Conservation (phyloP, 2,797 vertebrate genomes). For the Sphaeramia orbicularis region DNA sequence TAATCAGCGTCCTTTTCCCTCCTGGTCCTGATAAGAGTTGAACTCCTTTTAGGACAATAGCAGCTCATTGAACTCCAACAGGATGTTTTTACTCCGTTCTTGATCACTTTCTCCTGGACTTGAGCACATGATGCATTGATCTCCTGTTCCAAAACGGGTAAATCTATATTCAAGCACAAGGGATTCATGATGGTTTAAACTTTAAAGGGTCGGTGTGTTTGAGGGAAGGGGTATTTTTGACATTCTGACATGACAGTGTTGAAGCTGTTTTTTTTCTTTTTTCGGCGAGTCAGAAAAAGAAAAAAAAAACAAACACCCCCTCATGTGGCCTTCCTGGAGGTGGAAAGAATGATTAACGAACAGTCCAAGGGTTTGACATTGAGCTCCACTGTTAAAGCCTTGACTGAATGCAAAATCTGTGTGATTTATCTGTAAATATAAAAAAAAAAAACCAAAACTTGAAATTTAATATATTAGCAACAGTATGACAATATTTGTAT, state of each 20-base stretch:
- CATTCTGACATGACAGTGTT: slow-evolving; percentile 5
- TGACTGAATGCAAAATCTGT: slow-evolving; percentile 19
- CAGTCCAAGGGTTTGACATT: slow-evolving; percentile 49
- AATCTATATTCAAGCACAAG: slow-evolving; percentile 42
- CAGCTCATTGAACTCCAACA: slow-evolving; percentile 27
- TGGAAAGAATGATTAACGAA: slow-evolving; percentile 18
- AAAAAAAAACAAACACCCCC: slow-evolving; percentile 5
- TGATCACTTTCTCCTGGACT: slow-evolving; percentile 17
- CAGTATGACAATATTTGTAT: too few species aligned
- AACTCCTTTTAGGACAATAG: slow-evolving; percentile 38
- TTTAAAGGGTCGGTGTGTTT: slow-evolving; percentile 34
- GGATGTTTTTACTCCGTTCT: slow-evolving; percentile 17
- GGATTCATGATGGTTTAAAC: slow-evolving; percentile 32
- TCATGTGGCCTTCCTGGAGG: slow-evolving; percentile 27
- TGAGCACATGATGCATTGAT: slow-evolving; percentile 40
- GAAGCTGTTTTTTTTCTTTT: background rate
- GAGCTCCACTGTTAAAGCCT: slow-evolving; percentile 21
- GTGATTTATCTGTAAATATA: background rate
- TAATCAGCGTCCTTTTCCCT: slow-evolving; percentile 57
- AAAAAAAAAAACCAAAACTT: background rate
- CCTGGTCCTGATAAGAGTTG: slow-evolving; percentile 43
- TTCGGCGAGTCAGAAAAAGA: background rate
- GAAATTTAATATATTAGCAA: too few species aligned
- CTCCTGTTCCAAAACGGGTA: slow-evolving; percentile 23
- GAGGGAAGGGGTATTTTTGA: slow-evolving; percentile 27